These are phyloP conservation scores for Emmelina monodactyla DNA, from an alignment of 2,888 invertebrate genomes.

Conservation along the genomic window DNA sequence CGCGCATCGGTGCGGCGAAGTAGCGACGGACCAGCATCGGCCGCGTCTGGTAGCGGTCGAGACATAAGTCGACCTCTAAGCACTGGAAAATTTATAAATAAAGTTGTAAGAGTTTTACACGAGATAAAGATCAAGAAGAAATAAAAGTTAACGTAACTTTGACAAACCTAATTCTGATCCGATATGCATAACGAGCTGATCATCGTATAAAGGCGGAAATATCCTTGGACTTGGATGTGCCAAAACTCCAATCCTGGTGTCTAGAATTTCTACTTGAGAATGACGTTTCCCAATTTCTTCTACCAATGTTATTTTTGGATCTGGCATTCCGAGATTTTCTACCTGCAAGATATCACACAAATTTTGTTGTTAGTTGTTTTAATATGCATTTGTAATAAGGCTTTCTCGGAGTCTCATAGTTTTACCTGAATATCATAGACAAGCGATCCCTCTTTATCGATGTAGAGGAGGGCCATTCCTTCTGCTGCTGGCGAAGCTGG, in stretches of 20 bases:
- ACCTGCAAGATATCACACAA: slow-evolving; percentile 61
- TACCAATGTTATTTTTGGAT: slow-evolving; percentile 74
- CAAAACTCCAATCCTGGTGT: slow-evolving; percentile 74
- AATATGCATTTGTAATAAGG: too few species aligned
- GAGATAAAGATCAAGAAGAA: background rate
- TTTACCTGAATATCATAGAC: slow-evolving; percentile 76
- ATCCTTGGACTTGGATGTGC: slow-evolving; percentile 82
- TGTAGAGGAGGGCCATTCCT: slow-evolving; percentile 80
- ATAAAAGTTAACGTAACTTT: too few species aligned
- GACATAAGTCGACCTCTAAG: slow-evolving; percentile 75
- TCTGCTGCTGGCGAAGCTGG: slow-evolving; percentile 55
- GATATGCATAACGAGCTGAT: slow-evolving; percentile 81
- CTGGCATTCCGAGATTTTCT: slow-evolving; percentile 68
- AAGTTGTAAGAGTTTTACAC: background rate
- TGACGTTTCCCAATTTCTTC: slow-evolving; percentile 77
- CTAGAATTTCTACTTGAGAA: slow-evolving; percentile 77
- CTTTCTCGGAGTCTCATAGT: too few species aligned
- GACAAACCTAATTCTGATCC: slow-evolving; percentile 44
- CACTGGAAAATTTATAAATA: slow-evolving; percentile 45
- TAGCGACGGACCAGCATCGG: slow-evolving; percentile 73
- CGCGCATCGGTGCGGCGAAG: slow-evolving; percentile 68
- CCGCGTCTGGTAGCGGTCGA: slow-evolving; percentile 76
- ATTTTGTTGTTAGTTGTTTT: too few species aligned
- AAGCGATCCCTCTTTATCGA: slow-evolving; percentile 80
- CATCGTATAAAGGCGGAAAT: slow-evolving; percentile 82